These are phyloP conservation scores for Pogonocichla stellata DNA, from an alignment of 2,113 vertebrate genomes.

Conservation along the genomic window DNA sequence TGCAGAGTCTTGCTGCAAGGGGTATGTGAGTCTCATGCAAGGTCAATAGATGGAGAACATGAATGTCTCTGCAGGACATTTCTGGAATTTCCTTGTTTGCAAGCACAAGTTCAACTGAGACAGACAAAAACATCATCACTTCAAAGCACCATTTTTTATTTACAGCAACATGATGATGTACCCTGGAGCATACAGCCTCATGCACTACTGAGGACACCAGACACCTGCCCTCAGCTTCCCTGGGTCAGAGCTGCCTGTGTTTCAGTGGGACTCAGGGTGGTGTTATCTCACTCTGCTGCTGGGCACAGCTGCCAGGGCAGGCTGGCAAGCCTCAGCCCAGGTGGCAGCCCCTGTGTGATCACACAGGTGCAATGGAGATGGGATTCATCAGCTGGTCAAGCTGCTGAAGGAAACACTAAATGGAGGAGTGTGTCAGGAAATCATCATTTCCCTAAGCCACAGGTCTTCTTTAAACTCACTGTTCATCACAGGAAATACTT, in stretches of 20 bases:
- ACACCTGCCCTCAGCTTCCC: background rate
- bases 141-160: background rate
- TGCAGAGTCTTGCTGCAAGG: background rate
- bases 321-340: background rate
- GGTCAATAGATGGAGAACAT: background rate
- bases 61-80: background rate
- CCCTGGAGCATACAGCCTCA: background rate
- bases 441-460: background rate
- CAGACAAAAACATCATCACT: accelerated
- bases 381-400: background rate
- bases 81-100: background rate
- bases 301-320: background rate
- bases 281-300: background rate
- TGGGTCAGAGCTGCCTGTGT: background rate
- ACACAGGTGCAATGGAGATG: background rate
- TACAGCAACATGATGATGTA: background rate
- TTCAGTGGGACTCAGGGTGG: background rate
- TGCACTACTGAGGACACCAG: background rate
- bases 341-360: background rate
- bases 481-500: background rate
- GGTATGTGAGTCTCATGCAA: background rate
- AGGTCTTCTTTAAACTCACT: background rate
- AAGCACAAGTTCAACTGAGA: background rate
- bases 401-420: background rate
- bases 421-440: background rate